Conservation (phyloP, 2,113 vertebrate species). For the Sinocyclocheilus anshuiensis region DNA sequence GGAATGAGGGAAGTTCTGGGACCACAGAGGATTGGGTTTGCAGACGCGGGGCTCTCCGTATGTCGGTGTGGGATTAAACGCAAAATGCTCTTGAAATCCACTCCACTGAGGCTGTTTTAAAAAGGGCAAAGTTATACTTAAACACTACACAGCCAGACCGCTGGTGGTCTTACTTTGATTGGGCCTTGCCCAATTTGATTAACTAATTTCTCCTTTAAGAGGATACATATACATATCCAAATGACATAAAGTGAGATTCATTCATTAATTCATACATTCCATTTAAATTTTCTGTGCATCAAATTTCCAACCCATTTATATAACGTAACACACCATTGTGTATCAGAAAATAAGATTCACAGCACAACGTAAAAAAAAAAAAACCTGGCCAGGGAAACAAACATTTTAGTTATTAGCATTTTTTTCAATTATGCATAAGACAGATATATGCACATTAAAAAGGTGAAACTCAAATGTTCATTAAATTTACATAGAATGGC, state of each 20-base stretch:
- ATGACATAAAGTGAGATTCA: background rate
- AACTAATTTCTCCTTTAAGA: too few relatives aligned
- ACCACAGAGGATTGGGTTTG: slow-evolving; percentile 51
- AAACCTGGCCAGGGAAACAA: slow-evolving; percentile 54
- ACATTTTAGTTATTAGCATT: slow-evolving; percentile 71
- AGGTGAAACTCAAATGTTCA: slow-evolving; percentile 68
- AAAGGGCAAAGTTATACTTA: slow-evolving; percentile 50
- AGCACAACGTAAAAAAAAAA: slow-evolving; percentile 30
- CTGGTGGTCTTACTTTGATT: background rate
- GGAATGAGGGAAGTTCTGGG: slow-evolving; percentile 21
- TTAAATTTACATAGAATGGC: slow-evolving; percentile 73
- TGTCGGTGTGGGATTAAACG: slow-evolving; percentile 30
- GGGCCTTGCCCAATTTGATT: too few relatives aligned
- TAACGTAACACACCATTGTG: slow-evolving; percentile 28
- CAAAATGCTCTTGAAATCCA: slow-evolving; percentile 50
- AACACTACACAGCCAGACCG: background rate
- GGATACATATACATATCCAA: background rate
- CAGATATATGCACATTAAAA: slow-evolving; percentile 72
- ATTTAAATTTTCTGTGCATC: background rate
- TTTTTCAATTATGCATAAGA: slow-evolving; percentile 78
- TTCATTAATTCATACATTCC: too few relatives aligned
- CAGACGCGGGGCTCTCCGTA: slow-evolving; percentile 26
- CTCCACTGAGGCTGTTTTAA: slow-evolving; percentile 48
- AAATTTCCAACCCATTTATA: background rate
- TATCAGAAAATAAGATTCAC: slow-evolving; percentile 12